These are phyloP conservation scores for Zingel zingel DNA, from an alignment of 2,113 vertebrate genomes.

Conservation along the genomic window DNA sequence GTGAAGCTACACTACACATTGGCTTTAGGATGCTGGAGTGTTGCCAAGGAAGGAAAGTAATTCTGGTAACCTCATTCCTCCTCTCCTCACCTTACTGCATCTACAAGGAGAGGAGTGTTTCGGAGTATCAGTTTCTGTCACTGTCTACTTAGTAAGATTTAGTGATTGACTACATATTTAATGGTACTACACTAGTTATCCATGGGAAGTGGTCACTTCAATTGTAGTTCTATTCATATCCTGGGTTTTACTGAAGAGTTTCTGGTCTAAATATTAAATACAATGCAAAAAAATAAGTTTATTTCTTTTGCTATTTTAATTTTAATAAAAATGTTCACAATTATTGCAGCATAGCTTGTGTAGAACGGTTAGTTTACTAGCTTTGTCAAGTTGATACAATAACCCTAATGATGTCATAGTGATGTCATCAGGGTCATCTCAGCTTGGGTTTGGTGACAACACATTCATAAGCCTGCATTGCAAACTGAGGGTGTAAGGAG, in stretches of 20 bases:
- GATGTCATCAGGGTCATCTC: not conserved
- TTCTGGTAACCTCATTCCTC: not conserved
- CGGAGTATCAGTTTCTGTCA: not conserved
- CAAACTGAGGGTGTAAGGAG: not conserved
- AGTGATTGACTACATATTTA: not conserved
- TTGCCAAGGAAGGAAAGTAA: constrained; percentile 1
- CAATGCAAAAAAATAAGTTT: not conserved
- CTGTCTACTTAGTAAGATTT: not conserved
- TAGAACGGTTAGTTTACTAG: not conserved
- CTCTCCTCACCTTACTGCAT: not conserved
- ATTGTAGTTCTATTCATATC: not conserved
- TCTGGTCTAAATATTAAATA: not conserved
- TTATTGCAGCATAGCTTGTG: not conserved
- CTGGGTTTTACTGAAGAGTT: not conserved
- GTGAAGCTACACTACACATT: not conserved
- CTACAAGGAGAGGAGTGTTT: constrained; percentile 1
- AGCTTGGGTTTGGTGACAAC: not conserved
- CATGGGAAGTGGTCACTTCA: not conserved
- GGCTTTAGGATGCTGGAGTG: not conserved
- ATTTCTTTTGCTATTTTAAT: not conserved
- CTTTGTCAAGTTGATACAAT: not conserved
- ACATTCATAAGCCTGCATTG: not conserved
- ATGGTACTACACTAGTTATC: not conserved
- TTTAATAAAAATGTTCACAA: not conserved
- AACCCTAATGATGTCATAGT: constrained; percentile 1